These are phyloP conservation scores for Caenorhabditis angaria DNA, from an alignment of 2,888 invertebrate species.

Conservation along the genomic window DNA sequence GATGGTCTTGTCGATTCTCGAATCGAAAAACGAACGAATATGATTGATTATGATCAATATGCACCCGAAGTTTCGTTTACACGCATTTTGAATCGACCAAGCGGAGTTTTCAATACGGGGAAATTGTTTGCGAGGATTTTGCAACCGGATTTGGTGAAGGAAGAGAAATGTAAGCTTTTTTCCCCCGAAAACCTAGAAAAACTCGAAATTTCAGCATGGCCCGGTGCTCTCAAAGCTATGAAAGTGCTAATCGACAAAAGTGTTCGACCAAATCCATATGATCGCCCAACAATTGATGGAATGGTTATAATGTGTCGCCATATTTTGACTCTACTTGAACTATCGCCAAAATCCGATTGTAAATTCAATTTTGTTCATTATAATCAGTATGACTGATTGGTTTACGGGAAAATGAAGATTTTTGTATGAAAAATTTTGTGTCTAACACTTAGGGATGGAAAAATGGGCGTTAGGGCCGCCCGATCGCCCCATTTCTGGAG, in stretches of 20 bases:
- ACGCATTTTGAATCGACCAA: constrained; percentile 23
- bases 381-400: constrained; percentile 8
- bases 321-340: neutral
- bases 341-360: neutral
- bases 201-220: constrained; percentile 19
- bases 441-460: too few species aligned
- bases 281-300: constrained; percentile 35
- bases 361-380: constrained; percentile 10
- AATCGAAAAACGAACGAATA: neutral
- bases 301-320: constrained; percentile 33
- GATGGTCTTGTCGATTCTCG: constrained; percentile 9
- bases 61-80: constrained; percentile 41
- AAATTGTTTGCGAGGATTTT: constrained; percentile 30
- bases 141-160: constrained; percentile 19
- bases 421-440: too few species aligned
- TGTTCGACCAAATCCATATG: constrained; percentile 22
- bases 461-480: too few species aligned
- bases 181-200: neutral
- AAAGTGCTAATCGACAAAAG: constrained; percentile 16
- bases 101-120: constrained; percentile 36
- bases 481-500: too few species aligned
- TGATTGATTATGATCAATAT: constrained; percentile 30
- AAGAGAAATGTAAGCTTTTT: too few species aligned
- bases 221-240: constrained; percentile 13
- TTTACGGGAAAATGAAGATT: too few species aligned